phyloP scores from a whole-genome alignment of 1,140 invertebrate species.

The Aleiodes sp. region DNA sequence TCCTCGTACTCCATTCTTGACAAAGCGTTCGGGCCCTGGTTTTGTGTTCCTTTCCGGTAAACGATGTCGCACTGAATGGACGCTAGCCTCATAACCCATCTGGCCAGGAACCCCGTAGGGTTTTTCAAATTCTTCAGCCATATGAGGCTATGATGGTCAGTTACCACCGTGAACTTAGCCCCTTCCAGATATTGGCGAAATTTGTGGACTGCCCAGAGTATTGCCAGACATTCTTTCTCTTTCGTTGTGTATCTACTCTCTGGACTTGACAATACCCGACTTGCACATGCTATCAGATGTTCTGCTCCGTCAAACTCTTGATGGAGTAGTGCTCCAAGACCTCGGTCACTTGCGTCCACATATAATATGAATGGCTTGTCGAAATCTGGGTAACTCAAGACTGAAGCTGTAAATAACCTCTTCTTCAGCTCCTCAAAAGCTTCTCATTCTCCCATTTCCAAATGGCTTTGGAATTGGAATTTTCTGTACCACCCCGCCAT shows the following conservation, averaged over 20 bases:
- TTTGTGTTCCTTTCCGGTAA: conserved; percentile 47
- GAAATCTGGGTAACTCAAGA: too few relatives aligned
- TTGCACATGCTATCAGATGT: background rate
- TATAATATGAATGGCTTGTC: background rate
- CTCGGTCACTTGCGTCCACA: background rate
- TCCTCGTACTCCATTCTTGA: conserved; percentile 30
- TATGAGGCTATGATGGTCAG: conserved; percentile 56
- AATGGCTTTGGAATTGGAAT: too few relatives aligned
- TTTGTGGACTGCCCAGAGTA: conserved; percentile 1
- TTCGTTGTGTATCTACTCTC: conserved; percentile 46
- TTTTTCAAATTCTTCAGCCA: conserved; percentile 56
- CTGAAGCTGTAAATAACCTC: too few relatives aligned
- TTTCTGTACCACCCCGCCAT: too few relatives aligned
- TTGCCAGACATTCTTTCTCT: conserved; percentile 51
- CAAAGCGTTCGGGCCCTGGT: conserved; percentile 37
- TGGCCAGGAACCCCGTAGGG: conserved; percentile 29
- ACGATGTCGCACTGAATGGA: conserved; percentile 36
- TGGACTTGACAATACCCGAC: background rate
- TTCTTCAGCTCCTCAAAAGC: too few relatives aligned
- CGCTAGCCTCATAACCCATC: conserved; percentile 25
- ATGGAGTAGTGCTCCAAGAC: too few relatives aligned
- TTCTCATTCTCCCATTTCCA: too few relatives aligned
- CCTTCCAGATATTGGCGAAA: conserved; percentile 55
- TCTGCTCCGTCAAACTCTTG: too few relatives aligned
- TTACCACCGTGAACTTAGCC: conserved; percentile 53